These are phyloP conservation scores for Andrena trimmerana DNA, from an alignment of 2,888 invertebrate species.

Conservation along the genomic window DNA sequence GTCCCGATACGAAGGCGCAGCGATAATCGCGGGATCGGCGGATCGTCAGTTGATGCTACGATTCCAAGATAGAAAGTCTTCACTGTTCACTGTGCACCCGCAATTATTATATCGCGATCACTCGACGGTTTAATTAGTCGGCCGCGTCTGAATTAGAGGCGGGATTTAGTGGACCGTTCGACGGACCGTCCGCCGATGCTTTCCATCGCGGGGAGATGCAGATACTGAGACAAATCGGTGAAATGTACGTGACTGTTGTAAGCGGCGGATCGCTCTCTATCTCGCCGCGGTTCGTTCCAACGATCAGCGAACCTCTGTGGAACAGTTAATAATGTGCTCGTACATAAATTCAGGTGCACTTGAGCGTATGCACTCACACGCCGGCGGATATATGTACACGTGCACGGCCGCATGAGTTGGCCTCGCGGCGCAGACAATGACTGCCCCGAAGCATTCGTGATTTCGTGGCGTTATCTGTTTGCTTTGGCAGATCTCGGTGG, in stretches of 20 bases:
- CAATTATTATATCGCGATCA: not conserved
- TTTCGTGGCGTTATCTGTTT: conserved; percentile 72
- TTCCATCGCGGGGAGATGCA: conserved; percentile 22
- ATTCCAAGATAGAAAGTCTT: conserved; percentile 23
- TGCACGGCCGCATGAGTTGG: not conserved
- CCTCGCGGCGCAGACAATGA: conserved; percentile 43
- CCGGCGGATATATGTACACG: not conserved
- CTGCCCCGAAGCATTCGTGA: conserved; percentile 57
- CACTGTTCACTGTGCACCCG: not conserved
- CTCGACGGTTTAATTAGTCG: conserved; percentile 17
- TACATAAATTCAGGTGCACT: conserved; percentile 41
- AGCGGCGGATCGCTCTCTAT: conserved; percentile 69
- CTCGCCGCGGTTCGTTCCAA: conserved; percentile 47
- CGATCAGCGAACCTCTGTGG: conserved; percentile 32
- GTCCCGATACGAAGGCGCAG: not conserved
- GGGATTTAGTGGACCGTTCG: not conserved
- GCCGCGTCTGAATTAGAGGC: conserved; percentile 11
- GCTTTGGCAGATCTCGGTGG: conserved; percentile 46
- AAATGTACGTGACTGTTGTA: conserved; percentile 63
- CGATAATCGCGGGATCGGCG: not conserved
- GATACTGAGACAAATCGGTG: conserved; percentile 39
- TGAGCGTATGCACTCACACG: conserved; percentile 39
- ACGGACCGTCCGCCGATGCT: not conserved
- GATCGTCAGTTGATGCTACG: conserved; percentile 9
- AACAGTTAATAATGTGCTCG: conserved; percentile 44